Percentiles rank a stretch among this genome's conserved stretches.
Conservation (phyloP, 2,888 invertebrate species). For the Dasypogon diadema region DNA sequence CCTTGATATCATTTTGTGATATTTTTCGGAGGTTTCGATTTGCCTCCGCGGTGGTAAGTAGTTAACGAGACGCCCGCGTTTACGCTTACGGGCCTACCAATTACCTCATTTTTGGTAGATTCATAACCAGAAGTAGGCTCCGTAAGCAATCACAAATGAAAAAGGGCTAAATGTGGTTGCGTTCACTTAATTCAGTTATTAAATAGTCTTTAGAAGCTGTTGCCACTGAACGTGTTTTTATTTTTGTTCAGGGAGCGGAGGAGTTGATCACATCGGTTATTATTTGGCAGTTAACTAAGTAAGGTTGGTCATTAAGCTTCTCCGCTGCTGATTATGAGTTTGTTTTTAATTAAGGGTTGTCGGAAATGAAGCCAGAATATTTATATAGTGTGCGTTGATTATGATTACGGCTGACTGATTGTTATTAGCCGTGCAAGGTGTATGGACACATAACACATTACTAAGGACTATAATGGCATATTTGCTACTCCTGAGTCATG, state of each 20-base stretch:
- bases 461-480: too few relatives aligned
- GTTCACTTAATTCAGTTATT: conserved; percentile 48
- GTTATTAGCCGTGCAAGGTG: background rate
- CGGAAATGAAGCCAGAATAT: background rate
- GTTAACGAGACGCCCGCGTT: conserved; percentile 33
- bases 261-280: conserved; percentile 9
- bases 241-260: background rate
- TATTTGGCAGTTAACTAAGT: conserved; percentile 41
- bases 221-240: background rate
- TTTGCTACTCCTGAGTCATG: too few relatives aligned
- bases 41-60: background rate
- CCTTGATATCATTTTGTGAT: conserved; percentile 1
- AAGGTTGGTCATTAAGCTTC: conserved; percentile 11
- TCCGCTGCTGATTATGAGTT: conserved; percentile 26
- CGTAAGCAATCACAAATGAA: conserved; percentile 2
- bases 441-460: too few relatives aligned
- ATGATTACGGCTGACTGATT: conserved; percentile 1
- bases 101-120: conserved; percentile 35
- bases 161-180: conserved; percentile 33
- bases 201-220: conserved; percentile 41
- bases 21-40: conserved; percentile 15
- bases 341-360: conserved; percentile 12
- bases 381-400: background rate
- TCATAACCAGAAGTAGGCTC: background rate
- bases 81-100: conserved; percentile 43